Conservation (phyloP, 2,113 vertebrate genomes). For the Vireo altiloquus region DNA sequence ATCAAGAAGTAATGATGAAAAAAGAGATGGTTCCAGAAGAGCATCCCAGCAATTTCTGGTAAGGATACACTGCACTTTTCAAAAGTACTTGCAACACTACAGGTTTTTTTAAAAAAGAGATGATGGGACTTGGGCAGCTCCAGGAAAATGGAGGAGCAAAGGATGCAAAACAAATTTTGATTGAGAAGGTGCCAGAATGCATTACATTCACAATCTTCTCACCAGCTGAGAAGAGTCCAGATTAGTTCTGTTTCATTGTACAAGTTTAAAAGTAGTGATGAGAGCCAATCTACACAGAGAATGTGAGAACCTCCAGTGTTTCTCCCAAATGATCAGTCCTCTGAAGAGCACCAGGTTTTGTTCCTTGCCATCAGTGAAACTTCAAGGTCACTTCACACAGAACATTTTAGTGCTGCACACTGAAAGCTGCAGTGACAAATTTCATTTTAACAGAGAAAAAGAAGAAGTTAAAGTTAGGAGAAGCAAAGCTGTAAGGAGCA, state of each 20-base stretch:
- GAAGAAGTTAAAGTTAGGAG: background rate
- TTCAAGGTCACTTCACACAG: background rate
- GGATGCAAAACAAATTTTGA: background rate
- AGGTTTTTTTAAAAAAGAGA: background rate
- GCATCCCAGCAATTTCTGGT: background rate
- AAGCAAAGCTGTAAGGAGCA: background rate
- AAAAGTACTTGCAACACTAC: background rate
- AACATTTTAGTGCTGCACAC: background rate
- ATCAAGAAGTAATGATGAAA: background rate
- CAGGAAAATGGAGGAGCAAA: background rate
- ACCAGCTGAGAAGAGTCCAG: background rate
- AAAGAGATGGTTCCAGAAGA: background rate
- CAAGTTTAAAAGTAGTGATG: background rate
- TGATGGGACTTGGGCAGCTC: background rate
- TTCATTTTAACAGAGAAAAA: background rate
- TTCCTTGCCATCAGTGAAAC: background rate
- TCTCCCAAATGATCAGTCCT: background rate
- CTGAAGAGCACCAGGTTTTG: background rate
- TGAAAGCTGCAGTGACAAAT: background rate
- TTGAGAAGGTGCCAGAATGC: background rate
- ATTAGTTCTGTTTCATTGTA: background rate
- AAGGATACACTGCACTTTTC: background rate
- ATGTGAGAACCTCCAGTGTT: background rate
- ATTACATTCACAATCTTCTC: background rate
- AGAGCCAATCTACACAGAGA: background rate